phyloP scores from a whole-genome alignment of 30 jellyfish, hydroid and myxozoan species.

The Aurelia aurita region DNA sequence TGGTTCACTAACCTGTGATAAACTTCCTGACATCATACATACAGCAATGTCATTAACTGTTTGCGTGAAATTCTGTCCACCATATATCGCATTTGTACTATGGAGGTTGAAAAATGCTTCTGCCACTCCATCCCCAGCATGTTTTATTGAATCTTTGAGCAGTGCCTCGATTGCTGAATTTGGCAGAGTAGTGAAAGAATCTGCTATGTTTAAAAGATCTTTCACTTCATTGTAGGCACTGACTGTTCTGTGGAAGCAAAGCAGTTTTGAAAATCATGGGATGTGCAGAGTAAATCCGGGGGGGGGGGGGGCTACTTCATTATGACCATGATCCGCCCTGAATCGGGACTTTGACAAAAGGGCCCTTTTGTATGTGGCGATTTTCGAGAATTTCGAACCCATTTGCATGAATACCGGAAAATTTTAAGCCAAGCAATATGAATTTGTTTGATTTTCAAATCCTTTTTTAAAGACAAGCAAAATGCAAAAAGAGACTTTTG shows the following conservation, averaged over 20 bases:
- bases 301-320: no score
- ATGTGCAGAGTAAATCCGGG: no score
- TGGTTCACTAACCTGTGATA: conserved; percentile 21
- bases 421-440: no score
- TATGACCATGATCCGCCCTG: no score
- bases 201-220: conserved; percentile 50
- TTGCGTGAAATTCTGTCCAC: conserved; percentile 26
- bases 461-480: no score
- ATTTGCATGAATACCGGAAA: no score
- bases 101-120: conserved; percentile 54
- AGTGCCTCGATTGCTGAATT: conserved; percentile 2
- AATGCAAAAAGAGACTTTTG: no score
- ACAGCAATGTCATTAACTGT: conserved; percentile 29
- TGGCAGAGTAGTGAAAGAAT: conserved; percentile 29
- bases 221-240: conserved; percentile 36
- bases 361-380: no score
- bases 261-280: no score
- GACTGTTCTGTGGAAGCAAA: not conserved
- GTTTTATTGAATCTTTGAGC: conserved; percentile 17
- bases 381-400: no score
- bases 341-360: no score
- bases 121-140: conserved; percentile 59
- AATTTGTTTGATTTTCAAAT: no score
- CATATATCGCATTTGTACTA: not conserved
- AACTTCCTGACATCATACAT: conserved; percentile 11